Evolutionary conservation across 1,140 invertebrate genomes (phyloP), one percentile per base, ranked within the genome.

Genomic region (Sminthurinus signatus): DNA sequence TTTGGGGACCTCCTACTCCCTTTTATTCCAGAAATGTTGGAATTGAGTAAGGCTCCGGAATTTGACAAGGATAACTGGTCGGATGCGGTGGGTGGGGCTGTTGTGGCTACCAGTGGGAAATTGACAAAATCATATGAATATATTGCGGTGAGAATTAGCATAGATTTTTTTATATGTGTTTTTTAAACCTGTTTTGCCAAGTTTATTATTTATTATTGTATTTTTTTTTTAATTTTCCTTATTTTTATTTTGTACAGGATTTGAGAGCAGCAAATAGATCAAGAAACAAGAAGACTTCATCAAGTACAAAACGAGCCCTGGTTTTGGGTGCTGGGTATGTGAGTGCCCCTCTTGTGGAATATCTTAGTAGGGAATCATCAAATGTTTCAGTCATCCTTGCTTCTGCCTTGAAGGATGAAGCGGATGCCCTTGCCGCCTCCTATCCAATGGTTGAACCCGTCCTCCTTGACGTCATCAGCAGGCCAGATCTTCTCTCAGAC

Each of bases 261-360:
- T 77, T 99, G 2, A 82, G 96, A 67, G 81, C 78, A 59, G 73
- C 79, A 75, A 76, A 77, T 74, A 64, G 77, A 80, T 62, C 65
- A 4, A 59, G 60, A 39, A 62, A 67, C 39, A 74, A 74, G 44
- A 70, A 66, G 15, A 67, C 50, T 15, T 23, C 51, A 17, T 44
- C 55, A 8, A 65, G 69, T 5, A 58, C 62, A 1, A 79, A 81
- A 62, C 80, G 79, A 69, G 88, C 96, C 1, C 80, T 98, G 1
- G 86, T 99, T 0, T 78, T 99, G 2, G 97, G 97, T 0, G 93
- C 96, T 51, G 97, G 97, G 4, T 88, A 94, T 72, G 96, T 99
- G 0, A 88, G 91, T 4, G 85, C 86, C 0, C 96, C 96, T 0
- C 78, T 97, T 1, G 88, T 99, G 0, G 93, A 98, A 74, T 99